These are phyloP conservation scores for Pogonocichla stellata DNA, from an alignment of 2,113 vertebrate genomes.

Conservation along the genomic window DNA sequence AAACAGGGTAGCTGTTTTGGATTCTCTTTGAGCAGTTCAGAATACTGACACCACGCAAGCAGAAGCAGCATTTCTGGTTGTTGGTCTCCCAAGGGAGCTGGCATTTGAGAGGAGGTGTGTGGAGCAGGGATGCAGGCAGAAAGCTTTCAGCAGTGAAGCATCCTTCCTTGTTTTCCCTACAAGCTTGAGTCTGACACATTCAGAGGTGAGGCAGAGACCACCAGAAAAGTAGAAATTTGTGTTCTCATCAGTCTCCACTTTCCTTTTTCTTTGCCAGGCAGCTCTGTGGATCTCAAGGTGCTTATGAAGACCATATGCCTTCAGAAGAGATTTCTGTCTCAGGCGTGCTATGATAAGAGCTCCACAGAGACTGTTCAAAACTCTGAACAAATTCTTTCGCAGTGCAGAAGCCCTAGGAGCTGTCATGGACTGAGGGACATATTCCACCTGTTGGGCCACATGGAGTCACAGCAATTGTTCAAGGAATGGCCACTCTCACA, in stretches of 20 bases:
- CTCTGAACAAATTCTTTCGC: background rate
- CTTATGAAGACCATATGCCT: background rate
- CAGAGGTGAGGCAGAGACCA: background rate
- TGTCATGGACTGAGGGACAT: background rate
- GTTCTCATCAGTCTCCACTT: background rate
- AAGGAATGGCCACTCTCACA: background rate
- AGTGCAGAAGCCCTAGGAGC: background rate
- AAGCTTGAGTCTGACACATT: background rate
- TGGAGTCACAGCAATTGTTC: background rate
- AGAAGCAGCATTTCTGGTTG: background rate
- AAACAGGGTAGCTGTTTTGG: background rate
- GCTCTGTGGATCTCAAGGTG: background rate
- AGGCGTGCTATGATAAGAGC: background rate
- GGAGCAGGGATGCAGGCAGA: background rate
- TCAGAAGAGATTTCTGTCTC: background rate
- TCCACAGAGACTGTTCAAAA: background rate
- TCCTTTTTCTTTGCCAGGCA: background rate
- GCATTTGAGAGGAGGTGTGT: background rate
- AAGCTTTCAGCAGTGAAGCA: background rate
- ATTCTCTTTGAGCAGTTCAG: background rate
- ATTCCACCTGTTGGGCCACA: background rate
- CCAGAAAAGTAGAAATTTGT: background rate
- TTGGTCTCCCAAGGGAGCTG: background rate
- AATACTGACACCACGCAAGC: rapidly evolving
- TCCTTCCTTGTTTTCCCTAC: background rate